A percentile compares a stretch with the other conserved stretches of the same genome.
phyloP scores from a whole-genome alignment of 2,888 invertebrate genomes.

The Troides aeacus region DNA sequence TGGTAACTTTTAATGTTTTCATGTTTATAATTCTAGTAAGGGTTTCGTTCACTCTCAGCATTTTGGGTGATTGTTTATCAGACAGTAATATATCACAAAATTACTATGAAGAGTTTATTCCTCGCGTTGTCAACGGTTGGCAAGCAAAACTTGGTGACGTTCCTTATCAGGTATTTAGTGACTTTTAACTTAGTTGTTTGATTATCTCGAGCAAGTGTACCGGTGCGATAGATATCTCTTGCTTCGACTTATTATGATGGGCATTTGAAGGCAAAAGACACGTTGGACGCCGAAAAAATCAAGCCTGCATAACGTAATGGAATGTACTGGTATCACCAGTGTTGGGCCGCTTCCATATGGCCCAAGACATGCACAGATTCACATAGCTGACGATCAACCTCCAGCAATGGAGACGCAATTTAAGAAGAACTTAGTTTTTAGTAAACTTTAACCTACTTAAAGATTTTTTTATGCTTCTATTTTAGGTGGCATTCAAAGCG shows the following conservation, averaged over 20 bases:
- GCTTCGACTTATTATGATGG: too few species aligned
- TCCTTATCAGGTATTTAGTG: slow-evolving; percentile 55
- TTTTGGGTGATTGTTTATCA: slow-evolving; percentile 7
- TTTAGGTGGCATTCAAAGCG: slow-evolving; percentile 49
- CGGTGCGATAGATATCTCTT: too few species aligned
- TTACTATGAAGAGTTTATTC: slow-evolving; percentile 32
- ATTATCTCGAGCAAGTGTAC: too few species aligned
- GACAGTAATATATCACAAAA: slow-evolving; percentile 4
- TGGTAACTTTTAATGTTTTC: slow-evolving; percentile 14
- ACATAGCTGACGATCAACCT: too few species aligned
- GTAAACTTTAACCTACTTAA: background rate
- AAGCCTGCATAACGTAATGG: too few species aligned
- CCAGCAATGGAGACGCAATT: too few species aligned
- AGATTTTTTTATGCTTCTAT: background rate
- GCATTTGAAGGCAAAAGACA: too few species aligned
- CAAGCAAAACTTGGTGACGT: slow-evolving; percentile 51
- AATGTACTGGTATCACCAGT: too few species aligned
- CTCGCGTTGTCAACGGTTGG: slow-evolving; percentile 48
- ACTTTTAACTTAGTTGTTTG: background rate
- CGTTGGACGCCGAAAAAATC: too few species aligned
- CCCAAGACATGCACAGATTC: too few species aligned
- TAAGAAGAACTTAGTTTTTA: background rate
- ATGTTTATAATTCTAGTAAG: slow-evolving; percentile 18
- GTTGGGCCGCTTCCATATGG: too few species aligned
- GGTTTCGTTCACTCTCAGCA: slow-evolving; percentile 1